Percentiles rank a stretch among this genome's conserved stretches.
These are phyloP conservation scores for Mionectes macconnelli DNA, from an alignment of 2,113 vertebrate species.

Conservation along the genomic window DNA sequence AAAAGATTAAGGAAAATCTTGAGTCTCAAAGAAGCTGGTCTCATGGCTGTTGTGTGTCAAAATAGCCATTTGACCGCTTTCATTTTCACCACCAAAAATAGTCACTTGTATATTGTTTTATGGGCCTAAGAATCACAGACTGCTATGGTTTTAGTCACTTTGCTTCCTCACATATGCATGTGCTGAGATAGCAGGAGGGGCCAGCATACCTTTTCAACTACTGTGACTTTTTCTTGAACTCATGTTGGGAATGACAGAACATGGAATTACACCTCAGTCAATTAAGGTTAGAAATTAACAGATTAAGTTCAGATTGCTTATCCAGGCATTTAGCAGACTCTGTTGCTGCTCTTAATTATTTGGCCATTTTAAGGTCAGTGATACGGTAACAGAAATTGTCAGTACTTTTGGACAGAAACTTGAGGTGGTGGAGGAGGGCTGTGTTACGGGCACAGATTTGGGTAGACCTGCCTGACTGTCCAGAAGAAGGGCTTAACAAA, in stretches of 20 bases:
- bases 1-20: background rate
- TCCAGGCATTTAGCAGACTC: background rate
- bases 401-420: background rate
- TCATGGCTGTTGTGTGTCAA: background rate
- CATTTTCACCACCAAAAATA: background rate
- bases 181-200: background rate
- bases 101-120: background rate
- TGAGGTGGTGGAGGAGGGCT: background rate
- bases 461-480: background rate
- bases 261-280: background rate
- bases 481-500: background rate
- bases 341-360: background rate
- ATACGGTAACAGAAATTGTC: background rate
- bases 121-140: background rate
- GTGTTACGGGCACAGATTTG: background rate
- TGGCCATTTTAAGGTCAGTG: background rate
- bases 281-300: background rate
- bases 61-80: background rate
- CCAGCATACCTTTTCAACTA: background rate
- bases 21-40: background rate
- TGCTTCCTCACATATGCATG: background rate
- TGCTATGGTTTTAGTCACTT: rapidly evolving
- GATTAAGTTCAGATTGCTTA: background rate
- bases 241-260: background rate
- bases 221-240: background rate